Percentiles rank a stretch among this genome's conserved stretches.
phyloP scores from a whole-genome alignment of 2,113 vertebrate genomes.

The Pipa parva region DNA sequence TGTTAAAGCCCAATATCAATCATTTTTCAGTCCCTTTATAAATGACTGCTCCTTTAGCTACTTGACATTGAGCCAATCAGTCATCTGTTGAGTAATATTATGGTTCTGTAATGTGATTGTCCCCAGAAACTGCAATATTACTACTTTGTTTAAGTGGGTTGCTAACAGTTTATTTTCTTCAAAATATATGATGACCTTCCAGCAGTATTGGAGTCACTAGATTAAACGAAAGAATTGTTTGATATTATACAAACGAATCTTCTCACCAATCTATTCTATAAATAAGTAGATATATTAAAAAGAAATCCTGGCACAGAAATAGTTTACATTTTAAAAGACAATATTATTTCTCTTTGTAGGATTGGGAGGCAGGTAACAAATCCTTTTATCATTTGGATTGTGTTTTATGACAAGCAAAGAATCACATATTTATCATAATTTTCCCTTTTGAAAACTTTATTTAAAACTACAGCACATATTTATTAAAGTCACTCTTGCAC shows the following conservation, averaged over 20 bases:
- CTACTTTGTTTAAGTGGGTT: background rate
- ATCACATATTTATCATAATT: too few species aligned
- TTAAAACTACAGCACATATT: too few species aligned
- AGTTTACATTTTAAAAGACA: too few species aligned
- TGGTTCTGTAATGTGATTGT: slow-evolving; percentile 23
- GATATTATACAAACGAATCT: background rate
- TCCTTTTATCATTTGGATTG: too few species aligned
- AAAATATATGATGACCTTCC: slow-evolving; percentile 30
- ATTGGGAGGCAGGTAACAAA: too few species aligned
- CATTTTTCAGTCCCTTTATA: slow-evolving; percentile 36
- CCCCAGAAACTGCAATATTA: slow-evolving; percentile 5
- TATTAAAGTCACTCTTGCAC: too few species aligned
- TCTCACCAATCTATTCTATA: background rate
- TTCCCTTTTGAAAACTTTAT: too few species aligned
- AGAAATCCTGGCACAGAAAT: too few species aligned
- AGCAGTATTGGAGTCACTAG: background rate
- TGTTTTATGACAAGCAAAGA: too few species aligned
- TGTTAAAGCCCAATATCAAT: too few species aligned
- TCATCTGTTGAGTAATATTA: slow-evolving; percentile 24
- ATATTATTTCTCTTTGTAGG: too few species aligned
- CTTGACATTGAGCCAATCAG: slow-evolving; percentile 18
- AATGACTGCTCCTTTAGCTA: slow-evolving; percentile 28
- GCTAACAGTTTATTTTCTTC: slow-evolving; percentile 8
- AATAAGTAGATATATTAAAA: too few species aligned
- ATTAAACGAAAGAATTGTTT: background rate